Base-by-base conservation (phyloP, 2,888 invertebrate genomes). In the Caenorhabditis becei region DNA sequence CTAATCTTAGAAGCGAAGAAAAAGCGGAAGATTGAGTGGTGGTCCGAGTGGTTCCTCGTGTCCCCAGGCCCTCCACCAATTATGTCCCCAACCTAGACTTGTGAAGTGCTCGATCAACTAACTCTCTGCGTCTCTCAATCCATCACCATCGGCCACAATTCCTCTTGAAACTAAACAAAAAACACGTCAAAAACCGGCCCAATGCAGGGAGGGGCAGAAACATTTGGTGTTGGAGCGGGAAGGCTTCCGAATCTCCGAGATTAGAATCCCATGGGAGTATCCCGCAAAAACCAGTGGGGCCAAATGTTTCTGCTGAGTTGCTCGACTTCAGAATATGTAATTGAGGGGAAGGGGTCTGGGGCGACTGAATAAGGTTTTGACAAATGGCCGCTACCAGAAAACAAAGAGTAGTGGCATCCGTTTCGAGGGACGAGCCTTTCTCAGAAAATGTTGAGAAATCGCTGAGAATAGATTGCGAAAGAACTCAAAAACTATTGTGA, bases 141-240 rank as follows among this genome's bases (percentile, higher is more conserved):
- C 14, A 5, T 41, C 16, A 10, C 41, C 16, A 5, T 10, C 41
- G 16, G 14, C 26, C 58, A 16, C 26, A 14, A 16, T 5, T 49
- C 18, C 59, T 66, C 59, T 74, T 59, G 59, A 74, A 66, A 74
- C 58, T 65, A 65, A 62, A 71, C 71, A 63, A 65, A 72, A 72
- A 63, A 72, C 72, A 61, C 53, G 53, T 59, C 47, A 28, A 51
- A 37, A 71, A 18, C 70, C 61, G 37, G 47, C 11, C 14, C 20
- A 18, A 49, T 18, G 23, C 5, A 44, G n/a, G n/a, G 54, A 54
- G 53, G 26, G 53, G 26, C 28, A 71, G 70, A 61, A 71, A 71
- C 70, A 71, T 51, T 53, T 61, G 44, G 51, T 18, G 28, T 32
- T 35, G 51, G 20, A 24, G 49, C 26, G 18, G 16, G 18, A 47